A percentile compares a stretch with the other conserved stretches of the same genome.
Conservation (phyloP, 2,113 vertebrate genomes). For the Columbina picui region DNA sequence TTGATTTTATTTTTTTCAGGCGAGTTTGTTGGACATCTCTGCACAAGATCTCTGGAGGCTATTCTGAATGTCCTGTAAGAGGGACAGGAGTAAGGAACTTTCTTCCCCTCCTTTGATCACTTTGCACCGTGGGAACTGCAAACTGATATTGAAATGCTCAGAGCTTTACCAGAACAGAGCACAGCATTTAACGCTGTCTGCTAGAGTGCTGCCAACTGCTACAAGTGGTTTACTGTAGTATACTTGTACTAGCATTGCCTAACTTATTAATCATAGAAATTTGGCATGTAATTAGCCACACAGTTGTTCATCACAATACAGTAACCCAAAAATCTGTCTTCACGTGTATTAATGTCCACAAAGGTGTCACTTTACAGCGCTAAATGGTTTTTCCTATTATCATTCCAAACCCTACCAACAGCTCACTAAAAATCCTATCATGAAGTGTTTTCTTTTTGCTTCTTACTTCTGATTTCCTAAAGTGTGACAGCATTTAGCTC, state of each 20-base stretch:
- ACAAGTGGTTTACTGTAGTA: background rate
- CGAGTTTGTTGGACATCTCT: background rate
- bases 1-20: background rate
- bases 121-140: background rate
- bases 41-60: background rate
- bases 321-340: background rate
- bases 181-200: background rate
- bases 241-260: background rate
- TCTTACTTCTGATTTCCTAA: background rate
- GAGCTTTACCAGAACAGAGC: background rate
- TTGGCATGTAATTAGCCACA: constrained; percentile 4
- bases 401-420: background rate
- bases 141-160: background rate
- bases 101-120: background rate
- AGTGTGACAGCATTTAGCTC: background rate
- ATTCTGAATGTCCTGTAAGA: background rate
- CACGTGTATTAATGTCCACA: background rate
- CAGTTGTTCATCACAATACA: background rate
- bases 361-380: background rate
- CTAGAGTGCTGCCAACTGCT: background rate
- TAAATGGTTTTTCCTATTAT: background rate
- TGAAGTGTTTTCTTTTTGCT: background rate
- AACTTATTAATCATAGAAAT: constrained; percentile 17
- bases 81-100: background rate
- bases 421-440: background rate